Conservation (phyloP, 1,140 invertebrate species). For the Drosophila baimaii region DNA sequence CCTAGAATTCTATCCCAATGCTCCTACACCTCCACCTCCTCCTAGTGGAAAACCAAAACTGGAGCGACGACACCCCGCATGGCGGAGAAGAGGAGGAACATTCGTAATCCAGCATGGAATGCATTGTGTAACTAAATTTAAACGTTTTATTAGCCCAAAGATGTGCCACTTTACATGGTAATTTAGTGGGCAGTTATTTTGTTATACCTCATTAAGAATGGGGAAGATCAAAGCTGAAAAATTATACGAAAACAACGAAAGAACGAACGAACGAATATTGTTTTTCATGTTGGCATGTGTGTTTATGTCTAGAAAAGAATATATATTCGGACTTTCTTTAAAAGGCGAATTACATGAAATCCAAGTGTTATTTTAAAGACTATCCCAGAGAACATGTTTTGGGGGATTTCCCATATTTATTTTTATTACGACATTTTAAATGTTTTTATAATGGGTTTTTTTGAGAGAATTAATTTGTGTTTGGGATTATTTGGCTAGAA, state of each 20-base stretch:
- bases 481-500: background rate
- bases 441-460: background rate
- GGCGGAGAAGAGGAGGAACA: constrained; percentile 6
- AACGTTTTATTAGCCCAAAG: constrained; percentile 47
- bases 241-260: constrained; percentile 27
- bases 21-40: background rate
- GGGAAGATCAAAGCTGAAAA: constrained; percentile 33
- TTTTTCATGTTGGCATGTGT: constrained; percentile 2
- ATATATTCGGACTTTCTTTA: constrained; percentile 5
- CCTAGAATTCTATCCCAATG: constrained; percentile 22
- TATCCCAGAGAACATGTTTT: background rate
- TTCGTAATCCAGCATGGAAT: constrained; percentile 38
- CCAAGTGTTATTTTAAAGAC: background rate
- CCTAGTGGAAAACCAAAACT: constrained; percentile 19
- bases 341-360: constrained; percentile 6
- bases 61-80: constrained; percentile 35
- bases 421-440: background rate
- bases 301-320: constrained; percentile 21
- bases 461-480: no score
- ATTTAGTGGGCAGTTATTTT: constrained; percentile 49
- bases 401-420: background rate
- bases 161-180: constrained; percentile 46
- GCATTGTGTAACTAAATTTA: constrained; percentile 55
- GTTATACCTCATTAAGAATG: constrained; percentile 42
- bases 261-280: constrained; percentile 1